Evolutionary conservation across 2,113 vertebrate genomes (phyloP).

Genomic region (Campylomormyrus numenius): DNA sequence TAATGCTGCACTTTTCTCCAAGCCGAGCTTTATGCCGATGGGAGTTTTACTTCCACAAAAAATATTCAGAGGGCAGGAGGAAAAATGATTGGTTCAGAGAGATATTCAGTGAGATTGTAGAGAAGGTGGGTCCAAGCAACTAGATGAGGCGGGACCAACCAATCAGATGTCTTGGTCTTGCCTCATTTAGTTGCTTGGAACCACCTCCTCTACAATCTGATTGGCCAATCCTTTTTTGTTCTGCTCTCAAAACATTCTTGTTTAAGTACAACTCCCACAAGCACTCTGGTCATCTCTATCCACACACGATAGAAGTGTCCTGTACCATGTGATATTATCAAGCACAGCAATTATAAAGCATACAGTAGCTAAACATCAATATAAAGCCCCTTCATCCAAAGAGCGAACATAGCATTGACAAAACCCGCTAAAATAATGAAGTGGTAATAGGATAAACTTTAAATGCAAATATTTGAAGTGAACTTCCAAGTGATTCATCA

Average conservation of each 20-base stretch:
- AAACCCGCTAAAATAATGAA: background rate
- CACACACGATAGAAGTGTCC: background rate
- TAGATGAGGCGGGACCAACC: background rate
- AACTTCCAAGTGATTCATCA: background rate
- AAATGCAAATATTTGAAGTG: background rate
- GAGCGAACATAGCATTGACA: background rate
- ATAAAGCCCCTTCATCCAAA: background rate
- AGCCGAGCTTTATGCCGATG: background rate
- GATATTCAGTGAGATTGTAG: background rate
- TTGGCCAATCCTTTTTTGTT: background rate
- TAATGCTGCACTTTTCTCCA: background rate
- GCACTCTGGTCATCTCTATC: background rate
- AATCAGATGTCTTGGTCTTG: background rate
- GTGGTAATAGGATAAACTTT: background rate
- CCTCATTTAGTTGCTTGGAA: background rate
- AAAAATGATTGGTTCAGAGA: background rate
- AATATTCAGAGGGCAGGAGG: background rate
- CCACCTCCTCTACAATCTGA: background rate
- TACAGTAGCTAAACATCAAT: background rate
- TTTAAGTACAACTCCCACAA: background rate
- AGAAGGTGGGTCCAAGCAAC: background rate
- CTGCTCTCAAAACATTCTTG: background rate
- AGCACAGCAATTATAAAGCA: background rate
- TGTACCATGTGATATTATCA: background rate
- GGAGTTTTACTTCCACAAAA: background rate